Evolutionary conservation across 2,113 vertebrate genomes (phyloP).

Genomic region (Myotis lucifugus): DNA sequence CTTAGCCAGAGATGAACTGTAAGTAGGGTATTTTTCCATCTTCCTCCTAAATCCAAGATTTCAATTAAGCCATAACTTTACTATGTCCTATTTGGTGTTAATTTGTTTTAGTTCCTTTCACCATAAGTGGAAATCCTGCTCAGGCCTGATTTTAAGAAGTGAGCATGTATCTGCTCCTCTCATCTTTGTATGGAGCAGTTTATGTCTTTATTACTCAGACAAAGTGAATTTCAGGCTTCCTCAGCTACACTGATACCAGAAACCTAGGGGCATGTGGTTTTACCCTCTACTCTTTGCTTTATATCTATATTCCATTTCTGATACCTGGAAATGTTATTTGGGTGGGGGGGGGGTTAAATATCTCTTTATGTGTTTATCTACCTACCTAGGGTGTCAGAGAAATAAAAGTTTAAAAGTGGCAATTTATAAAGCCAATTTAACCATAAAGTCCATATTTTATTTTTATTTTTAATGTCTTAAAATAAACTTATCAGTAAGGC

Average conservation of each 20-base stretch:
- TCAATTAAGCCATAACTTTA: not conserved
- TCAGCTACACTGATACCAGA: not conserved
- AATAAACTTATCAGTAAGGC: constrained; percentile 2
- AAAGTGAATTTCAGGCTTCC: not conserved
- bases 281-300: not conserved
- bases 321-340: not conserved
- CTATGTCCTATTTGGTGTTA: not conserved
- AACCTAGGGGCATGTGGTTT: not conserved
- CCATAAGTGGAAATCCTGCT: not conserved
- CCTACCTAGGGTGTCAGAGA: not conserved
- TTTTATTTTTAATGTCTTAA: not conserved
- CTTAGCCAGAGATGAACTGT: not conserved
- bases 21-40: not conserved
- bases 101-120: not conserved
- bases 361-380: not conserved
- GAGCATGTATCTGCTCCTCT: accelerated
- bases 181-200: not conserved
- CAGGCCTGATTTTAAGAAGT: not conserved
- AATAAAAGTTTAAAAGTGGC: not conserved
- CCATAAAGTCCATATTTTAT: not conserved
- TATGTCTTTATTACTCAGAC: not conserved
- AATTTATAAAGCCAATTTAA: not conserved
- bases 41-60: not conserved
- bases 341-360: accelerated
- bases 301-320: not conserved